Evolutionary conservation across 2,797 vertebrate genomes (phyloP), one percentile per base, ranked within the genome.

Genomic region (Xiphophorus birchmanni): DNA sequence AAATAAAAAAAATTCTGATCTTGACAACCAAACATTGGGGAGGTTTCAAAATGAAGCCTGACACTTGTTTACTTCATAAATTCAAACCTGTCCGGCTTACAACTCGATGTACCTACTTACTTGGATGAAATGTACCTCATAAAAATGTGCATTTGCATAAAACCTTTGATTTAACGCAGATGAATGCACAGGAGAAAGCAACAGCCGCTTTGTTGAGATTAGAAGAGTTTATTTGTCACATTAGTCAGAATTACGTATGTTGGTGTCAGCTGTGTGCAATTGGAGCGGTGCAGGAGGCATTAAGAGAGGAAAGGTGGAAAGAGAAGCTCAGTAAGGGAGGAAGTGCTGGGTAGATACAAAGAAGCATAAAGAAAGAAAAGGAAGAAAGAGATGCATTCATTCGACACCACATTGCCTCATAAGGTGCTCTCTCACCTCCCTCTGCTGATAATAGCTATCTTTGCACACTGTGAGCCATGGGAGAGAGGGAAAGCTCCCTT

Each of bases 211-310:
- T 93, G 93, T 94, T 90, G 90, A 94, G 95, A 96, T 96, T 96
- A 96, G 91, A 95, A 92, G 89, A 95, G 90, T 95, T 95, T 92
- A 95, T 95, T 95, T 95, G 94, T 96, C 95, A 96, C 91, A 95
- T 96, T 95, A 96, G 91, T 94, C 93, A 95, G 94, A 94, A 96
- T 96, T 95, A 95, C 90, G 90, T 84, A 83, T 94, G 93, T 95
- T 92, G 90, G 89, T 95, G 95, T 94, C 93, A 88, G 86, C 81
- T 60, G 87, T 69, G 60, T 75, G 84, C 73, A 86, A 67, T 10
- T 42, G 80, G 42, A 82, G 73, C 69, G 23, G 73, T 21, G 32
- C 69, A 75, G 82, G 76, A 82, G 81, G 50, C 69, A 67, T 12
- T 54, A 60, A 37, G 40, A 82, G 80, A 79, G 79, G 79, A 87